Evolutionary conservation across 1,140 invertebrate species (phyloP).

Genomic region (Ips typographus): DNA sequence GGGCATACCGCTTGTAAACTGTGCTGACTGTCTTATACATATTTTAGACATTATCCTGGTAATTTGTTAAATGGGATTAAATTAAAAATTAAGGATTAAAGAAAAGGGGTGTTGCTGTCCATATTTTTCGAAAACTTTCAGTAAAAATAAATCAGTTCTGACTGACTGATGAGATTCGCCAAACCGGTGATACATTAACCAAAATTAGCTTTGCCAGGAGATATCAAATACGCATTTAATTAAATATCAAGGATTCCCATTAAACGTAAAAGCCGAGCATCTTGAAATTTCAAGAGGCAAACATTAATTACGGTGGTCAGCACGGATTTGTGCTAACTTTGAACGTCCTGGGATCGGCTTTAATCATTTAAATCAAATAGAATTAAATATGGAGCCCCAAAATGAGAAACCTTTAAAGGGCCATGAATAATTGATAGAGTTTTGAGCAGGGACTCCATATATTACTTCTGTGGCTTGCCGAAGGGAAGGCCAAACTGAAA

Average conservation of each 20-base stretch:
- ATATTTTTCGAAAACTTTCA: no score
- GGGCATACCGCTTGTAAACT: constrained; percentile 4
- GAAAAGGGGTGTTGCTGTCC: background rate
- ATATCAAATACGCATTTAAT: constrained; percentile 23
- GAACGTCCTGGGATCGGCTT: constrained; percentile 21
- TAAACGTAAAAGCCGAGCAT: constrained; percentile 27
- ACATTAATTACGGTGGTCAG: constrained; percentile 37
- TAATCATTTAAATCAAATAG: constrained; percentile 38
- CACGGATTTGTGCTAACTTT: constrained; percentile 27
- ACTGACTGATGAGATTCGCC: no score
- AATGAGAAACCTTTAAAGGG: constrained; percentile 35
- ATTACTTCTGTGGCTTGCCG: constrained; percentile 30
- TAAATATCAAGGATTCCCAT: constrained; percentile 24
- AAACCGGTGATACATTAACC: background rate
- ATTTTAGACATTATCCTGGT: background rate
- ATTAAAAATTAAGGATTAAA: constrained; percentile 3
- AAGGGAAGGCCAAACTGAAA: constrained; percentile 13
- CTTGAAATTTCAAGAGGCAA: constrained; percentile 31
- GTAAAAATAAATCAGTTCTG: no score
- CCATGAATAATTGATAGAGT: constrained; percentile 37
- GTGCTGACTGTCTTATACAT: constrained; percentile 5
- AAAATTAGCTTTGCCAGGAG: constrained; percentile 2
- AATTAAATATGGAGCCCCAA: constrained; percentile 35
- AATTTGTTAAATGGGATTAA: constrained; percentile 11
- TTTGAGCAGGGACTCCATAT: constrained; percentile 35